phyloP scores from a whole-genome alignment of 1,140 invertebrate species.

The Helicoverpa armigera region DNA sequence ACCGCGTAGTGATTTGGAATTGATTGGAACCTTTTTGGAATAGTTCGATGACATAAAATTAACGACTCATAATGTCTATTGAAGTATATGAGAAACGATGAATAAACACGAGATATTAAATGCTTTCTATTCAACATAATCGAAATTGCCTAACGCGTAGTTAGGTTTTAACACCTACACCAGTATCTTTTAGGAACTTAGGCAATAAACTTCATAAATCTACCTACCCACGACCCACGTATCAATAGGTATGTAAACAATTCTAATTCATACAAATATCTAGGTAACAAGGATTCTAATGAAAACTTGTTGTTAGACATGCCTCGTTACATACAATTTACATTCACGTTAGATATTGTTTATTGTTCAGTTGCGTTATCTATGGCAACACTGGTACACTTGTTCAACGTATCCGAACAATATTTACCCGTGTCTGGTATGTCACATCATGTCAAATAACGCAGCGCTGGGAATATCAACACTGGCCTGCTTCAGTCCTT shows the following conservation, averaged over 20 bases:
- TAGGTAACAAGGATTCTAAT: no score
- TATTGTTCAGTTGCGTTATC: slow-evolving; percentile 20
- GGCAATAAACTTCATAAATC: no score
- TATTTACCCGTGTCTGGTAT: slow-evolving; percentile 52
- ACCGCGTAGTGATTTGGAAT: slow-evolving; percentile 28
- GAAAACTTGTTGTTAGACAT: no score
- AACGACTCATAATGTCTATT: background rate
- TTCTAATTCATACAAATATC: no score
- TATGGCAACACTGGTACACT: slow-evolving; percentile 2
- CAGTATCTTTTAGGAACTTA: no score
- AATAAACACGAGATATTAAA: no score
- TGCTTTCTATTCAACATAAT: no score
- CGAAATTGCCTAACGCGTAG: background rate
- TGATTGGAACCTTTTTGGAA: slow-evolving; percentile 16
- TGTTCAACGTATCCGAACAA: slow-evolving; percentile 42
- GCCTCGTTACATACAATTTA: no score
- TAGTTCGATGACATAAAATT: slow-evolving; percentile 14
- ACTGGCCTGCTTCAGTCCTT: slow-evolving; percentile 41
- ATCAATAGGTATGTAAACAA: no score
- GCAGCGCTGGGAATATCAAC: slow-evolving; percentile 61
- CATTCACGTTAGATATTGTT: background rate
- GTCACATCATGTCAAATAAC: slow-evolving; percentile 58
- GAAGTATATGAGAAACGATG: background rate
- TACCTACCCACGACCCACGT: no score
- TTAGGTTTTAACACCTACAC: background rate